Evolutionary conservation across 2,888 invertebrate species (phyloP).

Genomic region (Phengaris arion): DNA sequence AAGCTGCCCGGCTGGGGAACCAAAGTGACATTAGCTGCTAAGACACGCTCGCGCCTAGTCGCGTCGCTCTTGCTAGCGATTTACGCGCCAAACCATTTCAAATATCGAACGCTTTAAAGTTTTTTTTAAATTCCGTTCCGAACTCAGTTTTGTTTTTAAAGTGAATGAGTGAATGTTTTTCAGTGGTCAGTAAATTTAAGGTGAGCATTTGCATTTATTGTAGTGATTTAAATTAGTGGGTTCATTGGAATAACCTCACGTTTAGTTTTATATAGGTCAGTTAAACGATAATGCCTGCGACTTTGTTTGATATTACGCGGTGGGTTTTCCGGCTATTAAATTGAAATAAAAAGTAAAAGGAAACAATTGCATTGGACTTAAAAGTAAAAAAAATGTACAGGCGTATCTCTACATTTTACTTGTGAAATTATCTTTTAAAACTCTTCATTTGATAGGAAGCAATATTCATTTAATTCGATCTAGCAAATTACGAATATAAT

Average conservation of each 20-base stretch:
- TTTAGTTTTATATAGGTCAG: conserved; percentile 13
- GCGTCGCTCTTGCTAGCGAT: conserved; percentile 44
- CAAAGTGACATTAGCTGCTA: conserved; percentile 57
- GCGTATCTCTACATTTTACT: no score
- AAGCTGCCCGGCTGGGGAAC: neutral
- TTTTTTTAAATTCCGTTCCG: neutral
- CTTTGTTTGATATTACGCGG: conserved; percentile 1
- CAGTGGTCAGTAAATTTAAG: conserved; percentile 56
- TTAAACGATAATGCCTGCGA: neutral
- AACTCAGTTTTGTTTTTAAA: neutral
- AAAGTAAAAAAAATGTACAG: no score
- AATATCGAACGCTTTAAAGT: conserved; percentile 2
- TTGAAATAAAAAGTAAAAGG: neutral
- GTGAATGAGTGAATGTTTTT: conserved; percentile 52
- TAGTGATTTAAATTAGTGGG: conserved; percentile 18
- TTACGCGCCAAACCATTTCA: neutral
- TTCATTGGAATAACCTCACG: conserved; percentile 16
- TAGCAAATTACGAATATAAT: no score
- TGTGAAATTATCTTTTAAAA: no score
- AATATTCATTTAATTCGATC: no score
- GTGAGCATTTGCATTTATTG: conserved; percentile 50
- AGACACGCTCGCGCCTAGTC: conserved; percentile 58
- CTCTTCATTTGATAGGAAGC: no score
- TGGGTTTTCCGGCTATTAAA: conserved; percentile 6
- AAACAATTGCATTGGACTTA: neutral